Evolutionary conservation across 2,888 invertebrate species (phyloP).

Genomic region (Chloromyia formosa): DNA sequence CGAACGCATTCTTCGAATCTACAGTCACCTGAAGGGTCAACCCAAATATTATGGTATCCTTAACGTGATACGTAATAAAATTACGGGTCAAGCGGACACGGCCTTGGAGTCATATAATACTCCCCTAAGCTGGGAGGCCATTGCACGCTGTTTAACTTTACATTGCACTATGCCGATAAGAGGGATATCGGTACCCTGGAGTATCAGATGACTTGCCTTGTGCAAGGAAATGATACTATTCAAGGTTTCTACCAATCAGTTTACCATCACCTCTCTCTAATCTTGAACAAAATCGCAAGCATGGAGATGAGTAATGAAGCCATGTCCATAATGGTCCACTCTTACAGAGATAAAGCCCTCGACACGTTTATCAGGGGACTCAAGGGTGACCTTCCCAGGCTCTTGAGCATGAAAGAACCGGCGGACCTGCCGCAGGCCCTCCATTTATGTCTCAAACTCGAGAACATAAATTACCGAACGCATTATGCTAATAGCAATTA

Average conservation of each 20-base stretch:
- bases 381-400: slow-evolving; percentile 50
- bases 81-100: slow-evolving; percentile 45
- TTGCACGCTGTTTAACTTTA: not conserved
- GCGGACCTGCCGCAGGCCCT: slow-evolving; percentile 47
- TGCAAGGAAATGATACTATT: slow-evolving; percentile 40
- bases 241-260: slow-evolving; percentile 47
- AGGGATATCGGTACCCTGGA: not conserved
- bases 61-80: slow-evolving; percentile 46
- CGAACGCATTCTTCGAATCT: slow-evolving; percentile 44
- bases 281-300: slow-evolving; percentile 48
- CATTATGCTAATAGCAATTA: not conserved
- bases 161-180: not conserved
- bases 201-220: slow-evolving; percentile 1
- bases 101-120: slow-evolving; percentile 48
- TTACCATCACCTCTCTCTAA: slow-evolving; percentile 47
- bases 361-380: slow-evolving; percentile 50
- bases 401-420: slow-evolving; percentile 49
- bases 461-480: slow-evolving; percentile 41
- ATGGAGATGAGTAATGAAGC: slow-evolving; percentile 48
- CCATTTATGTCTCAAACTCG: slow-evolving; percentile 48
- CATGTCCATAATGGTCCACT: slow-evolving; percentile 23
- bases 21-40: slow-evolving; percentile 14
- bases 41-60: slow-evolving; percentile 48
- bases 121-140: slow-evolving; percentile 26
- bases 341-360: slow-evolving; percentile 50